phyloP scores from a whole-genome alignment of 2,888 invertebrate genomes.

The Tenthredo notha region DNA sequence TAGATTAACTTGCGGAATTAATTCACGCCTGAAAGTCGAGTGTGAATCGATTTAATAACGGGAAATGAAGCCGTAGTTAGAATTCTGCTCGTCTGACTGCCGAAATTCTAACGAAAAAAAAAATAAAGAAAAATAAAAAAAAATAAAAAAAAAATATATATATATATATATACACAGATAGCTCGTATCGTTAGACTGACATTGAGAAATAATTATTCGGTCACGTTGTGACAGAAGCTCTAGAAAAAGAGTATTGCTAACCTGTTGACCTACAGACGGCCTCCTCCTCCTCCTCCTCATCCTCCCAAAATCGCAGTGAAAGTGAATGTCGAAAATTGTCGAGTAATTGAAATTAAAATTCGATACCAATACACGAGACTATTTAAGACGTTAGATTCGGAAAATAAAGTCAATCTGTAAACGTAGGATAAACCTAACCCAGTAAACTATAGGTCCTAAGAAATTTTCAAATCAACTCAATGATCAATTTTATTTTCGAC shows the following conservation, averaged over 20 bases:
- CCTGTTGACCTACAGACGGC: constrained; percentile 14
- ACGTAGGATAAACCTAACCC: too few species aligned
- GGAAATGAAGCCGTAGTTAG: not conserved
- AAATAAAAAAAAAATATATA: not conserved
- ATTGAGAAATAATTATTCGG: constrained; percentile 40
- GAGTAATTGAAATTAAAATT: not conserved
- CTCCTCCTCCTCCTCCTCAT: too few species aligned
- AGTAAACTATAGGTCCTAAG: too few species aligned
- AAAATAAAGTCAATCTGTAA: not conserved
- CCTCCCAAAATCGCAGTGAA: not conserved
- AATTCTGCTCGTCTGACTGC: not conserved
- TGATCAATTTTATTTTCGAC: too few species aligned
- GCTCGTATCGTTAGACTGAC: constrained; percentile 18
- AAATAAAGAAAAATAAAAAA: not conserved
- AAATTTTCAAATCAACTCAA: too few species aligned
- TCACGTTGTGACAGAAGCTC: constrained; percentile 40
- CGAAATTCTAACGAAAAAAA: not conserved
- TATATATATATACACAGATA: not conserved
- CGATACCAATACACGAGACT: not conserved
- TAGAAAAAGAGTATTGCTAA: constrained; percentile 37
- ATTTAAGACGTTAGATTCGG: not conserved
- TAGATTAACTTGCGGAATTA: not conserved
- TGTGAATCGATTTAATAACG: not conserved
- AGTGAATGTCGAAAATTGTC: constrained; percentile 7
- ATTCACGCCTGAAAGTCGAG: not conserved